A percentile compares a stretch with the other conserved stretches of the same genome.
phyloP scores from a whole-genome alignment of 2,888 invertebrate species.

The Nephrotoma guestfalica region DNA sequence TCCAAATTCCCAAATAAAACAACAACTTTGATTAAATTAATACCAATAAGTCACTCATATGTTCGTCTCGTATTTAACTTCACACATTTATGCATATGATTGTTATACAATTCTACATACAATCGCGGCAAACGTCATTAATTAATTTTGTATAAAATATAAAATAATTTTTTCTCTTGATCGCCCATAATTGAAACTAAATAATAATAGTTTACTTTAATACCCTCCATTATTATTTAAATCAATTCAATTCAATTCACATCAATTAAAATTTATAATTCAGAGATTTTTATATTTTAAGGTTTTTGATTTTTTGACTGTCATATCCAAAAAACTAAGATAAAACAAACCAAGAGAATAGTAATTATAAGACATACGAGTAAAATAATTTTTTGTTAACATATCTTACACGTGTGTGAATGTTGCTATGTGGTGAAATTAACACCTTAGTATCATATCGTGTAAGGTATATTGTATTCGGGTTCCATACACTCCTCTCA shows the following conservation, averaged over 20 bases:
- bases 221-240: not conserved
- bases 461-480: not conserved
- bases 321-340: not conserved
- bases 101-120: not conserved
- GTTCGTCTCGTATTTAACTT: not conserved
- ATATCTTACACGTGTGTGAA: not conserved
- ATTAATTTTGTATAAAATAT: not conserved
- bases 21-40: not conserved
- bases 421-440: not conserved
- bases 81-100: not conserved
- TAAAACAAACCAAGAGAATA: not conserved
- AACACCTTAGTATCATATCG: not conserved
- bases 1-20: not conserved
- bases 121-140: not conserved
- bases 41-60: not conserved
- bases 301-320: not conserved
- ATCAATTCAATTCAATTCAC: not conserved
- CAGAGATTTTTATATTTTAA: not conserved
- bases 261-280: not conserved
- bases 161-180: not conserved
- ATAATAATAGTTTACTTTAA: not conserved
- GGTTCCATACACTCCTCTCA: not conserved
- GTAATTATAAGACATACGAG: not conserved
- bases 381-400: not conserved
- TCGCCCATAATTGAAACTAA: not conserved